A percentile compares a stretch with the other conserved stretches of the same genome.
Conservation (phyloP, 2,113 vertebrate genomes). For the Oryzias javanicus region DNA sequence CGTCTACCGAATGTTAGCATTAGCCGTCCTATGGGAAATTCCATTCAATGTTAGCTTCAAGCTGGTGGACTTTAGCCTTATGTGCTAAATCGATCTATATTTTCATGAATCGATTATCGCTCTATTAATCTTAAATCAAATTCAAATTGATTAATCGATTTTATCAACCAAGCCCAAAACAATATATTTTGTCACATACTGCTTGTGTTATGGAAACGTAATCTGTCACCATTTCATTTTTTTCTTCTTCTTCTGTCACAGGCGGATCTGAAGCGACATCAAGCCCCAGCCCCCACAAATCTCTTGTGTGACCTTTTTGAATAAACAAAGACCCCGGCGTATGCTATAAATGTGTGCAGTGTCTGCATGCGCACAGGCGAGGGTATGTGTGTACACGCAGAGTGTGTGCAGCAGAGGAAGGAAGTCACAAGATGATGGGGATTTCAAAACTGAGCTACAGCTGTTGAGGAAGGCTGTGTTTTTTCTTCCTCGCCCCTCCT, state of each 20-base stretch:
- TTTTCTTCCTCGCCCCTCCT: slow-evolving; percentile 50
- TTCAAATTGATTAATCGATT: too few relatives aligned
- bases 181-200: background rate
- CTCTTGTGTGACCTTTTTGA: slow-evolving; percentile 58
- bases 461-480: slow-evolving; percentile 78
- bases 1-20: too few relatives aligned
- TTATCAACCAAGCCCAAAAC: background rate
- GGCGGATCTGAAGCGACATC: slow-evolving; percentile 18
- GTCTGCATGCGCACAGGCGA: slow-evolving; percentile 8
- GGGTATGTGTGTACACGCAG: slow-evolving; percentile 46
- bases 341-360: slow-evolving; percentile 44
- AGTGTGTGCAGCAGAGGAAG: slow-evolving; percentile 73
- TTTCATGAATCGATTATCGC: too few relatives aligned
- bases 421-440: slow-evolving; percentile 80
- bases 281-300: slow-evolving; percentile 47
- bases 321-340: slow-evolving; percentile 66
- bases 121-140: too few relatives aligned
- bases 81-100: too few relatives aligned
- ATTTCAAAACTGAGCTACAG: slow-evolving; percentile 77
- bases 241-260: slow-evolving; percentile 20
- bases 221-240: slow-evolving; percentile 1
- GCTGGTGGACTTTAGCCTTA: too few relatives aligned
- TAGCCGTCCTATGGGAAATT: too few relatives aligned
- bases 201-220: background rate
- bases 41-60: too few relatives aligned